Evolutionary conservation across 53 echinoderm and acorn worm genomes (phyloP).

Genomic region (Patiria pectinifera): DNA sequence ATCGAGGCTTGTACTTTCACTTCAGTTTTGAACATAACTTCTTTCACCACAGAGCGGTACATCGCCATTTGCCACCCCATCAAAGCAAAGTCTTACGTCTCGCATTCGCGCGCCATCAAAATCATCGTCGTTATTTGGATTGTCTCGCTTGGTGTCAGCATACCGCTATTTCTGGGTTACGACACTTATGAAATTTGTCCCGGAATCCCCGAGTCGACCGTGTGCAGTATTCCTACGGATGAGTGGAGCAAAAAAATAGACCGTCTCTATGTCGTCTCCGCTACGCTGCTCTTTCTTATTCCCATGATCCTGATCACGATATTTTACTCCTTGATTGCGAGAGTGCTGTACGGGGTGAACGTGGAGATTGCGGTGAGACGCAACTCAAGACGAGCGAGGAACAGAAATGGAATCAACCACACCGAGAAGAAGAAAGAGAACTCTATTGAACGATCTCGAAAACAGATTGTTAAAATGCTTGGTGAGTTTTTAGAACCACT

Average conservation of each 20-base stretch:
- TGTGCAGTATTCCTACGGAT: slow-evolving; percentile 55
- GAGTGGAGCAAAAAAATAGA: slow-evolving; percentile 47
- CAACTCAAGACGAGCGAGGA: slow-evolving; percentile 44
- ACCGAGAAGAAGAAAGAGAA: slow-evolving; percentile 47
- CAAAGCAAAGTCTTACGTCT: slow-evolving; percentile 63
- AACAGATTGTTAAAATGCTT: slow-evolving; percentile 82
- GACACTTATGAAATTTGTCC: slow-evolving; percentile 55
- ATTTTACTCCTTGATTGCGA: slow-evolving; percentile 89
- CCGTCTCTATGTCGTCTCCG: slow-evolving; percentile 69
- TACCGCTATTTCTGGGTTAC: slow-evolving; percentile 79
- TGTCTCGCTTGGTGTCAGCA: slow-evolving; percentile 75
- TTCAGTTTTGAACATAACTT: slow-evolving; percentile 71
- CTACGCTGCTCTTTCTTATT: slow-evolving; percentile 82
- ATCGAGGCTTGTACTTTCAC: slow-evolving; percentile 94
- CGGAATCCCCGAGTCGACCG: slow-evolving; percentile 72
- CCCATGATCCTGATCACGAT: slow-evolving; percentile 92
- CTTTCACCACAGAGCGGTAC: slow-evolving; percentile 59
- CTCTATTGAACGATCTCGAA: slow-evolving; percentile 72
- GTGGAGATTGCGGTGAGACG: slow-evolving; percentile 60
- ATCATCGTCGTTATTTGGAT: slow-evolving; percentile 89
- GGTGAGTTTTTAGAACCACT: slow-evolving; percentile 57
- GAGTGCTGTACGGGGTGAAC: slow-evolving; percentile 81
- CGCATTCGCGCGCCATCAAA: slow-evolving; percentile 78
- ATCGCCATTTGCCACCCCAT: slow-evolving; percentile 67
- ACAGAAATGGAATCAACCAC: slow-evolving; percentile 43